A percentile compares a stretch with the other conserved stretches of the same genome.
phyloP scores from a whole-genome alignment of 2,113 vertebrate species.

The Heterotis niloticus region DNA sequence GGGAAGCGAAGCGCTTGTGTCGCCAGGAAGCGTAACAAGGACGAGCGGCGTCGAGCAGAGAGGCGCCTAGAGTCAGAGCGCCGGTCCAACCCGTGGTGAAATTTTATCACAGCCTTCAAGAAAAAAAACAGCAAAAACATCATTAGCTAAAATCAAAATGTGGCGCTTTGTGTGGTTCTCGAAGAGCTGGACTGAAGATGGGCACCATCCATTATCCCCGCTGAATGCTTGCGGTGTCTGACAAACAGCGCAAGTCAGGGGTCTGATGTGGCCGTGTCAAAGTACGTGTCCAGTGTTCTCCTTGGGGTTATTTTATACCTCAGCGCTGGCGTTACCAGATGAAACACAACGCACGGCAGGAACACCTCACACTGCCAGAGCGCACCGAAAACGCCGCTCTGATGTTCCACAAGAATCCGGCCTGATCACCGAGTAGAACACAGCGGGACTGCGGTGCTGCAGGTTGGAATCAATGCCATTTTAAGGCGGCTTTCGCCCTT shows the following conservation, averaged over 20 bases:
- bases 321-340: neutral
- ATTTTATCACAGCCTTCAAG: constrained; percentile 3
- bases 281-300: neutral
- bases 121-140: neutral
- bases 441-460: neutral
- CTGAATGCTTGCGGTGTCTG: too few relatives aligned
- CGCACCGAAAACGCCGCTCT: too few relatives aligned
- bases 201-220: neutral
- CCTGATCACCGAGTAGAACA: neutral
- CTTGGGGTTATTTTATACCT: neutral
- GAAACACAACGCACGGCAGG: neutral
- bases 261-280: neutral
- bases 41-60: neutral
- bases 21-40: neutral
- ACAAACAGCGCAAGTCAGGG: neutral
- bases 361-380: neutral
- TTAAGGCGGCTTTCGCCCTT: neutral
- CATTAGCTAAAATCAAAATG: too few relatives aligned
- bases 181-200: neutral
- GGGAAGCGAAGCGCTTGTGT: neutral
- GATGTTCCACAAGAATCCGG: neutral
- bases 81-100: neutral
- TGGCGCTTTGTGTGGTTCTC: too few relatives aligned
- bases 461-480: neutral
- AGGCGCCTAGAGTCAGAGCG: neutral